Evolutionary conservation across 2,113 vertebrate species (phyloP).

Genomic region (Esox niger): DNA sequence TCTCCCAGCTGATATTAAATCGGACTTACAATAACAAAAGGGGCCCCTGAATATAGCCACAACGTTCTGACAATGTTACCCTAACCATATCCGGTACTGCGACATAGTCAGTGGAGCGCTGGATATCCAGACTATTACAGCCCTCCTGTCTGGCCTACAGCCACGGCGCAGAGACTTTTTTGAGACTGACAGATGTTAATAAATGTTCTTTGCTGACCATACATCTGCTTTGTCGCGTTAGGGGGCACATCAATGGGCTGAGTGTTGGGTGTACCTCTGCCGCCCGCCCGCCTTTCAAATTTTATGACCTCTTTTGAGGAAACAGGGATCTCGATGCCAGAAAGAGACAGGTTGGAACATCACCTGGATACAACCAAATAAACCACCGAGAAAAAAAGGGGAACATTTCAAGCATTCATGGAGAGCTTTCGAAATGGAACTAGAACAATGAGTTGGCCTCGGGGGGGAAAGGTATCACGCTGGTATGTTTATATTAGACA

Average conservation of each 20-base stretch:
- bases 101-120: too few relatives aligned
- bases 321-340: conserved; percentile 56
- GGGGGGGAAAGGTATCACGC: conserved; percentile 72
- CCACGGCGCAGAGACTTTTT: not conserved
- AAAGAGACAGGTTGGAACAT: conserved; percentile 70
- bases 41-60: too few relatives aligned
- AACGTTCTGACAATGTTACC: too few relatives aligned
- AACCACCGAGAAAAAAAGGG: conserved; percentile 60
- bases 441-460: conserved; percentile 69
- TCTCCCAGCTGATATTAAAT: too few relatives aligned
- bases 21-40: too few relatives aligned
- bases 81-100: too few relatives aligned
- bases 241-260: conserved; percentile 23
- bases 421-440: conserved; percentile 70
- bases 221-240: conserved; percentile 1
- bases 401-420: conserved; percentile 71
- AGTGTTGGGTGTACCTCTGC: conserved; percentile 21
- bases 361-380: conserved; percentile 72
- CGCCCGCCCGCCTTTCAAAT: conserved; percentile 31
- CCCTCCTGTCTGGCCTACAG: not conserved
- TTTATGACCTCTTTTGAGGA: conserved; percentile 68
- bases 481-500: conserved; percentile 80
- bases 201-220: conserved; percentile 5
- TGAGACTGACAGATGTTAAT: conserved; percentile 4
- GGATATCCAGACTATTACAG: not conserved